Evolutionary conservation across 2,113 vertebrate genomes (phyloP), one percentile per base, ranked within the genome.

Genomic region (Cyprinodon tularosa): DNA sequence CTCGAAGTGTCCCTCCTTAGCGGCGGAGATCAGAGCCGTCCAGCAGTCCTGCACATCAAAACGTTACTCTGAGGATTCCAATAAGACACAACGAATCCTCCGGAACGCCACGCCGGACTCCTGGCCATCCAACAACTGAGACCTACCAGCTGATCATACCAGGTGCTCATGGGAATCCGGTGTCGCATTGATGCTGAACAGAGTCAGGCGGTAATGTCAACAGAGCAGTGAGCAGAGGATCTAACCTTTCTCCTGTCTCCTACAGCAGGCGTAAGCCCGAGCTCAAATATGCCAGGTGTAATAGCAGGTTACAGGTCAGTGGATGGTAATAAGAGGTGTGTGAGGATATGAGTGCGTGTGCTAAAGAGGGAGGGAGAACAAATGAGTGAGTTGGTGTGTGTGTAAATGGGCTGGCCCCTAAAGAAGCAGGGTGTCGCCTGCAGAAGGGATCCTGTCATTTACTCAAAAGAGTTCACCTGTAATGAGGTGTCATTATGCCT

Each of bases 1-100:
- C 72, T 96, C 96, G 4, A 94, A 38, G 65, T 98, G 96, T 11
- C 98, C 98, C 84, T 99, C 98, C 87, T 98, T 99, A 20, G 98
- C 94, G 38, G 98, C 97, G 0, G 96, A 98, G 90, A 99, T 97
- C 77, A 99, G 94, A 5, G 98, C 96, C 20, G 98, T 99, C 98
- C 98, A 99, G 91, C 98, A 97, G 90, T 99, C 98, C 98, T 99
- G 86, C 65, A 67, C 76, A 80, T 77, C 39, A 73, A 72, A 72
- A 4, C 22, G 71, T 85, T 88, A 92, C 71, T 29, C 29, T 40
- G 45, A 68, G 29, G 66, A 71, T 80, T 68, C 48, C 71, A 76
- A 42, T 73, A 71, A 79, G 50, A 68, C 3, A 72, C 40, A 64
- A 48, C 71, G 60, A 74, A 62, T 68, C 75, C 70, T 17, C 12